A percentile compares a stretch with the other conserved stretches of the same genome.
These are phyloP conservation scores for Taenaris catops DNA, from an alignment of 2,888 invertebrate species.

Conservation along the genomic window DNA sequence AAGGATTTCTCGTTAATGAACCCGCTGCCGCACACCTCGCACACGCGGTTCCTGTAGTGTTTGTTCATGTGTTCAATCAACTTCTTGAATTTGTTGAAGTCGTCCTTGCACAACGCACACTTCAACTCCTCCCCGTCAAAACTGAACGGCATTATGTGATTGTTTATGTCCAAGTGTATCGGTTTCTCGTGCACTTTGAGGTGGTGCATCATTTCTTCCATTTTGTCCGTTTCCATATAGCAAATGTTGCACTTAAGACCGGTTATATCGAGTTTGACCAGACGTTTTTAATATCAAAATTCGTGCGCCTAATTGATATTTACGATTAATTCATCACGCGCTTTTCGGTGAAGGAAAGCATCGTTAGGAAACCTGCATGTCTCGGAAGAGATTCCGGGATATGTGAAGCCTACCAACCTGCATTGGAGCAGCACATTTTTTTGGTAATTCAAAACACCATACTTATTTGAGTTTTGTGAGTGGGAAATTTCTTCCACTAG, in stretches of 20 bases:
- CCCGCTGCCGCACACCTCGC: slow-evolving; percentile 55
- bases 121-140: slow-evolving; percentile 29
- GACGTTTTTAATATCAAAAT: too few relatives aligned
- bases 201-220: slow-evolving; percentile 34
- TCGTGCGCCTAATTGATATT: too few relatives aligned
- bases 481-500: too few relatives aligned
- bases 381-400: too few relatives aligned
- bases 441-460: too few relatives aligned
- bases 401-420: too few relatives aligned
- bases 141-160: slow-evolving; percentile 39
- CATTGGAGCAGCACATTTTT: too few relatives aligned
- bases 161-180: slow-evolving; percentile 35
- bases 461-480: too few relatives aligned
- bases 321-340: too few relatives aligned
- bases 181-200: slow-evolving; percentile 32
- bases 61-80: slow-evolving; percentile 48
- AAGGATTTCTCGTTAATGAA: slow-evolving; percentile 33
- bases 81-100: slow-evolving; percentile 31
- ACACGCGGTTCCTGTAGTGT: slow-evolving; percentile 57
- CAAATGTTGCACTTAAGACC: slow-evolving; percentile 37
- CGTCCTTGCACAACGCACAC: slow-evolving; percentile 31
- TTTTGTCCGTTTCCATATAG: slow-evolving; percentile 22
- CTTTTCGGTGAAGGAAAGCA: too few relatives aligned
- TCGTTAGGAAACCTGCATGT: too few relatives aligned
- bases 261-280: slow-evolving; percentile 42